phyloP scores from a whole-genome alignment of 2,797 vertebrate genomes.

The Fratercula arctica region DNA sequence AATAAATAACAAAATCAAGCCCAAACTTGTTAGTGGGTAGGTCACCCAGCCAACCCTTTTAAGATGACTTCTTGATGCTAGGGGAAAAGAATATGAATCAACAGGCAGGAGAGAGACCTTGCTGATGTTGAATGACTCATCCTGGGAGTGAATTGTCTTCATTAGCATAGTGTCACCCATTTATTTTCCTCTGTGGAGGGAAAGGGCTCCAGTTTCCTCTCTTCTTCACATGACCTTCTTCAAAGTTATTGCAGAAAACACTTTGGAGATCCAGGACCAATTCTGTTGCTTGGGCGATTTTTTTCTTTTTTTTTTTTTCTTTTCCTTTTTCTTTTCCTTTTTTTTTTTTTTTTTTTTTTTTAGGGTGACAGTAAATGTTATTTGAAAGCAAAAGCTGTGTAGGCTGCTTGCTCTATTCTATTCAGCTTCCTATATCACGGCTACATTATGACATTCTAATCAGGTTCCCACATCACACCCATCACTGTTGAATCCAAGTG shows the following conservation, averaged over 20 bases:
- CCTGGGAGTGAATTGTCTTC: slow-evolving; percentile 41
- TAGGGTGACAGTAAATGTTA: neutral
- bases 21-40: slow-evolving; percentile 37
- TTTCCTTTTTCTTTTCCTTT: neutral
- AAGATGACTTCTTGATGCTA: slow-evolving; percentile 19
- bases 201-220: slow-evolving; percentile 27
- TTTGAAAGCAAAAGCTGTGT: neutral
- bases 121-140: slow-evolving; percentile 60
- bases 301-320: no score
- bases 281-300: neutral
- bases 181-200: slow-evolving; percentile 11
- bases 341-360: neutral
- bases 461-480: neutral
- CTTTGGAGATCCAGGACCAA: neutral
- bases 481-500: neutral
- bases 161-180: slow-evolving; percentile 72
- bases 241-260: slow-evolving; percentile 23
- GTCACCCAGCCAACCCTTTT: slow-evolving; percentile 46
- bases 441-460: slow-evolving; percentile 1
- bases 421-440: neutral
- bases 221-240: slow-evolving; percentile 52
- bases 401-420: neutral
- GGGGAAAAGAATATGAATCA: slow-evolving; percentile 64
- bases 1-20: slow-evolving; percentile 54
- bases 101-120: slow-evolving; percentile 68